A percentile compares a stretch with the other conserved stretches of the same genome.
Conservation (phyloP, 2,113 vertebrate species). For the Mus spicilegus region DNA sequence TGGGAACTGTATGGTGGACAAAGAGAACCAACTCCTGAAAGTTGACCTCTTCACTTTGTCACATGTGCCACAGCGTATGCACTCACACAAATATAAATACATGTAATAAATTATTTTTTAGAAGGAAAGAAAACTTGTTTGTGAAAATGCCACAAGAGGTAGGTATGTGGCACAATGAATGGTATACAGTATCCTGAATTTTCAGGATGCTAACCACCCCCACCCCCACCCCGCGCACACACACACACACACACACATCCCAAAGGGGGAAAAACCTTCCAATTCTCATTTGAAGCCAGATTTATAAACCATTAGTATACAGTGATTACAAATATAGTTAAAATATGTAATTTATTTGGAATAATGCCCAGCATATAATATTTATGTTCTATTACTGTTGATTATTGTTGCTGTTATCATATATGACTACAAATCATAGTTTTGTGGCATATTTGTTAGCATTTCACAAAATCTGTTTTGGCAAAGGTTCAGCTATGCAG, state of each 20-base stretch:
- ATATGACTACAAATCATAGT: neutral
- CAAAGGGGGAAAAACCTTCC: neutral
- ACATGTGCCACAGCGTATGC: neutral
- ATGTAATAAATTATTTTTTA: neutral
- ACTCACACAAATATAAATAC: neutral
- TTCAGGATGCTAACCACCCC: neutral
- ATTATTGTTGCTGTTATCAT: constrained; percentile 40
- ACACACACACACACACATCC: neutral
- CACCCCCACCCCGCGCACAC: too few relatives aligned
- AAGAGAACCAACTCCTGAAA: neutral
- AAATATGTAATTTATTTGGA: constrained; percentile 58
- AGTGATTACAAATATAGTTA: constrained; percentile 58
- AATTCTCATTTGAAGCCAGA: constrained; percentile 25
- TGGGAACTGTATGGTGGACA: neutral
- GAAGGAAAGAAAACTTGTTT: neutral
- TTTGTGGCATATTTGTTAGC: constrained; percentile 44
- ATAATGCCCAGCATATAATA: constrained; percentile 1
- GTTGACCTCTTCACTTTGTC: neutral
- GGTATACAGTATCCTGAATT: neutral
- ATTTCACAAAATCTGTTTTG: constrained; percentile 53
- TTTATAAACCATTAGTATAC: constrained; percentile 51
- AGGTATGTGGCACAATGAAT: neutral
- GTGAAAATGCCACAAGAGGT: neutral
- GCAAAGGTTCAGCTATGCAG: constrained; percentile 55
- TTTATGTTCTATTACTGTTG: constrained; percentile 50